These are phyloP conservation scores for Aphelenchoides bicaudatus DNA, from an alignment of 2,888 invertebrate genomes.

Conservation along the genomic window DNA sequence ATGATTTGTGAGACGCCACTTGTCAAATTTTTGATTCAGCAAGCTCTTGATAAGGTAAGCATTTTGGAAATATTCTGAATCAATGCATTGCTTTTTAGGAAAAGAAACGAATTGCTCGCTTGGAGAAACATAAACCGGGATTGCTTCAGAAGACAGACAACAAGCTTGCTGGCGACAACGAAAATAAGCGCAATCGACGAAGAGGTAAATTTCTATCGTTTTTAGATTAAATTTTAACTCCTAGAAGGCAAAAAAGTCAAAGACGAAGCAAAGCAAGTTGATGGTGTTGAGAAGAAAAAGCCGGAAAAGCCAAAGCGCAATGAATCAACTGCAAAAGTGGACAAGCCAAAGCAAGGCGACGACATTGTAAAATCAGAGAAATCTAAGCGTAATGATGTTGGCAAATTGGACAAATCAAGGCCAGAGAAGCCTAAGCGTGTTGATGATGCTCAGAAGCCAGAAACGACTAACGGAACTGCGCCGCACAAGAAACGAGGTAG, in stretches of 20 bases:
- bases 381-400: no score
- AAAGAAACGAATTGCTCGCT: conserved; percentile 14
- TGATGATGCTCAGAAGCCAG: no score
- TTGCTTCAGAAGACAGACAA: no score
- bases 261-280: conserved; percentile 9
- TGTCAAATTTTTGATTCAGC: conserved; percentile 34
- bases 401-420: no score
- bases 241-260: not conserved
- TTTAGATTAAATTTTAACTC: not conserved
- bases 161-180: conserved; percentile 5
- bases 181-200: not conserved
- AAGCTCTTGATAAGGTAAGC: conserved; percentile 31
- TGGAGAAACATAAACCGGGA: conserved; percentile 4
- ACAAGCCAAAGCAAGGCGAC: no score
- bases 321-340: no score
- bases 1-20: conserved; percentile 34
- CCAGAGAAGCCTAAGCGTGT: no score
- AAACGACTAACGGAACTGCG: no score
- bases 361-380: no score
- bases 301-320: no score
- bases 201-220: not conserved
- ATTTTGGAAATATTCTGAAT: conserved; percentile 11
- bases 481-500: no score
- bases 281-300: conserved; percentile 12
- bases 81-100: conserved; percentile 9